Conservation (phyloP, 2,113 vertebrate species). For the Malurus alboscapulatus region DNA sequence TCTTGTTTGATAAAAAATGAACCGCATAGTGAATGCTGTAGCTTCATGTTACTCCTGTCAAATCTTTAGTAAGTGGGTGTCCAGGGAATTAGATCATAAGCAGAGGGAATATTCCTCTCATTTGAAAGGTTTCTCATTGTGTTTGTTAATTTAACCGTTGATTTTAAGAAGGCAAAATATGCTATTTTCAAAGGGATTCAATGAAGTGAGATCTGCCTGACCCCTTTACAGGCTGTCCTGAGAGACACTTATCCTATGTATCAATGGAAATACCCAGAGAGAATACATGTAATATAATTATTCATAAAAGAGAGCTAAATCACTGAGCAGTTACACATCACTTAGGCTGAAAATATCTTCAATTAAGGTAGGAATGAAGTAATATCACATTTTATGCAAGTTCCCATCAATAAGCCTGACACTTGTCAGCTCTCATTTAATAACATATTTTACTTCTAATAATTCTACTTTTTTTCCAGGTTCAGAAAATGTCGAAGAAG, state of each 20-base stretch:
- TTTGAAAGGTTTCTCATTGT: conserved; percentile 27
- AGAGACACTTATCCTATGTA: background rate
- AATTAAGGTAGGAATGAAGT: conserved; percentile 65
- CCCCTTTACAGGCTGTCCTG: conserved; percentile 21
- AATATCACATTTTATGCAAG: conserved; percentile 61
- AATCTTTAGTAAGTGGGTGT: conserved; percentile 56
- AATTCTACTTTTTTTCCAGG: background rate
- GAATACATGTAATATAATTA: conserved; percentile 44
- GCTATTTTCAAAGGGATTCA: background rate
- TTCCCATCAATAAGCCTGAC: conserved; percentile 61
- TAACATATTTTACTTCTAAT: conserved; percentile 60
- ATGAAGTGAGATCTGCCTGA: background rate
- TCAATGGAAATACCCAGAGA: conserved; percentile 50
- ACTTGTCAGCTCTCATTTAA: conserved; percentile 62
- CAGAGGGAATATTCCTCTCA: conserved; percentile 12
- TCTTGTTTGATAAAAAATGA: conserved; percentile 63
- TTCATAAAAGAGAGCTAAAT: conserved; percentile 51
- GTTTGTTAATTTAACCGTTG: conserved; percentile 13
- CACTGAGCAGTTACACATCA: conserved; percentile 52
- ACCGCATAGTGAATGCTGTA: conserved; percentile 35
- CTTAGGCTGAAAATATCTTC: conserved; percentile 68
- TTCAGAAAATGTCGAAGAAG: conserved; percentile 19
- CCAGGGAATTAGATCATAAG: conserved; percentile 57
- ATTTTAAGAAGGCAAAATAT: background rate
- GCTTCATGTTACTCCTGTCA: conserved; percentile 64